A percentile compares a stretch with the other conserved stretches of the same genome.
Conservation (phyloP, 1,140 invertebrate species). For the Schlechtendalia chinensis region DNA sequence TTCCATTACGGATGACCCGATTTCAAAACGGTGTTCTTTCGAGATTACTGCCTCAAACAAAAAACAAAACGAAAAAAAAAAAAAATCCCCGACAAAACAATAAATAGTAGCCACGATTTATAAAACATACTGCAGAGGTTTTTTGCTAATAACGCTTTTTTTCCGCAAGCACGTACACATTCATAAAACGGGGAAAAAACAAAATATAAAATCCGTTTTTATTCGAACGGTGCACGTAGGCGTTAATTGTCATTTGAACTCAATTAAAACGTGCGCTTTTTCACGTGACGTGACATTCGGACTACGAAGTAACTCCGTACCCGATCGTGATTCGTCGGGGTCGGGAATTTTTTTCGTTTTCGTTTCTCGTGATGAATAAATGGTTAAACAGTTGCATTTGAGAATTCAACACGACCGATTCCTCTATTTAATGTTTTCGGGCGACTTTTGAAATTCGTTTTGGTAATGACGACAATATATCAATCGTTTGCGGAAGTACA, state of each 20-base stretch:
- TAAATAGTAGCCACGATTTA: background rate
- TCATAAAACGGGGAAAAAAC: background rate
- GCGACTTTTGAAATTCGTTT: too few relatives aligned
- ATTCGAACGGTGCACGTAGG: background rate
- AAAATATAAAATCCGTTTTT: background rate
- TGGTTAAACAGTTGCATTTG: too few relatives aligned
- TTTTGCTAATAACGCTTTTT: background rate
- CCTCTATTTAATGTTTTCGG: too few relatives aligned
- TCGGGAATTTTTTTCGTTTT: too few relatives aligned
- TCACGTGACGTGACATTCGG: background rate
- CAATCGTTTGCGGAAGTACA: too few relatives aligned
- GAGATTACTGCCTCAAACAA: slow-evolving; percentile 3
- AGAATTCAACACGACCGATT: too few relatives aligned
- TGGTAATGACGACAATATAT: too few relatives aligned
- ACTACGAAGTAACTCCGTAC: background rate
- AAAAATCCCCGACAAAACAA: background rate
- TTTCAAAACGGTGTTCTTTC: background rate
- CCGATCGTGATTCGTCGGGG: background rate
- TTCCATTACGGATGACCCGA: slow-evolving; percentile 23
- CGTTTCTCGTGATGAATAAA: too few relatives aligned
- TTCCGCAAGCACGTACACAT: background rate
- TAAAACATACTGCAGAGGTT: background rate
- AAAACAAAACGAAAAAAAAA: background rate
- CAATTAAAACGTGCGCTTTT: background rate
- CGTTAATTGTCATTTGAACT: background rate